Base-by-base conservation (phyloP, 2,888 invertebrate genomes). In the Tetrapedia diversipes region DNA sequence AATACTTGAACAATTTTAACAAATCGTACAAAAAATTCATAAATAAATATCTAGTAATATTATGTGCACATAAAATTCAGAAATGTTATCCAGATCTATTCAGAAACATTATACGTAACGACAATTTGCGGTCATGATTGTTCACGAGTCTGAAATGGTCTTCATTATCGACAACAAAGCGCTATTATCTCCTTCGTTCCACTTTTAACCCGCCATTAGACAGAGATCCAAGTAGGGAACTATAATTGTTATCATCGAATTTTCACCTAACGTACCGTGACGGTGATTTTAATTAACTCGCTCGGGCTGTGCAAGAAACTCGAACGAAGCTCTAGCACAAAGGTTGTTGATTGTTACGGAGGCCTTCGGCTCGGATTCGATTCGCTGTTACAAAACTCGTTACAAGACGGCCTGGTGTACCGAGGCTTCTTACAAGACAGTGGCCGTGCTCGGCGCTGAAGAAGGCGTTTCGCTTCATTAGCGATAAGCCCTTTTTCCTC, bases 381-480 rank as follows among this genome's bases (percentile, higher is more conserved):
- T 87, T 86, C 86, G 86, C 86, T 79, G 81, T 86, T 86, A 86
- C 86, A 81, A 85, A 86, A 86, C 86, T 86, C 85, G 86, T 84
- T 87, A 85, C 85, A 80, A 67, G 81, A 80, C 78, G 82, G 80
- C 61, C 83, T n/a, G 81, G 73, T 87, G 85, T 85, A 83, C 81
- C 81, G 80, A 82, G 76, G 82, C 77, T 79, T 82, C 81, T 83
- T 87, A 85, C 86, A 86, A 80, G 84, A 81, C 86, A 68, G 82
- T 80, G 83, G 85, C 81, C 82, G 84, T 84, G 80, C 80, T 84
- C 81, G 80, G 77, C 79, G 84, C 72, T 77, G 84, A 86, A 87
- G 86, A 86, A 89, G 84, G 81, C 87, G 89, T 89, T 84, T 85
- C 89, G 89, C 85, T 89, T 90, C 88, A 90, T 90, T 89, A 88